Base-by-base conservation (phyloP, 92 coral and sea anemone species). In the Plumapathes pennacea region DNA sequence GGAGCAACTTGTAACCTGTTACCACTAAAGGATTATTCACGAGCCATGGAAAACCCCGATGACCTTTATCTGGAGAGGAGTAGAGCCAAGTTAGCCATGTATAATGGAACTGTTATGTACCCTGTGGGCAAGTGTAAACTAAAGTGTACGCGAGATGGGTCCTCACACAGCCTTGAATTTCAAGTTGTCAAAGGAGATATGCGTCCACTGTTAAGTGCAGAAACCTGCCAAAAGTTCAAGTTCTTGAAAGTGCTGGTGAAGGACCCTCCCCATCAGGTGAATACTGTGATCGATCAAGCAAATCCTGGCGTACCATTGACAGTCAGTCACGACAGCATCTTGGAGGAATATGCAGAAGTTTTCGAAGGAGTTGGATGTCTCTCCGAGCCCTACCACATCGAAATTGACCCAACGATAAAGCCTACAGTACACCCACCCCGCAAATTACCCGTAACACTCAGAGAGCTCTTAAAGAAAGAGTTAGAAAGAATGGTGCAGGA, bases 371-470 rank as follows among this genome's bases (percentile, higher is more conserved):
- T 63, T 21, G 70, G 70, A 48, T 63, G 70, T 47, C 70, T 63
- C 58, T 12, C 47, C 13, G 70, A 63, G 44, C 70, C 70, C 15
- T 63, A 63, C 70, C 59, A 47, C 22, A 63, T 47, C 21, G 59
- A 63, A 46, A 48, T 63, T 20, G 49, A 63, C 47, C 70, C 59
- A 63, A 5, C 70, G n/a, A n/a, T n/a, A n/a, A n/a, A n/a, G n/a
- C n/a, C n/a, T n/a, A n/a, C n/a, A n/a, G n/a, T 73, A 40, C 80
- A 73, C 50, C 80, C 72, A 50, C 64, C 80, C 12, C 57, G 64
- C 41, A 49, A 55, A 44, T 63, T 72, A 24, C 80, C 72, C 30
- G 72, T 62, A 19, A 54, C 64, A 19, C 48, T 72, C 1, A 62
- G 69, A 60, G 54, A 62, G 40, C 49, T 45, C 25, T 17, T 71